Evolutionary conservation across 2,113 vertebrate species (phyloP).

Genomic region (mouse (Mus musculus)): GRCm39 chr5:85718501-85719000

Average conservation of each 20-base stretch:
- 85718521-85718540: neutral
- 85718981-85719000: conserved; percentile 31
- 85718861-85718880: conserved; percentile 67
- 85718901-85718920: conserved; percentile 46
- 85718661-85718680: neutral
- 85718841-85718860: conserved; percentile 69
- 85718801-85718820: conserved; percentile 57
- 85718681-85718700: neutral
- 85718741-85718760: conserved; percentile 63
- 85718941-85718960: neutral
- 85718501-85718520: neutral
- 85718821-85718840: conserved; percentile 53
- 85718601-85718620: neutral
- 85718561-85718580: neutral
- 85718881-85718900: conserved; percentile 43
- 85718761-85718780: conserved; percentile 45
- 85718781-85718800: conserved; percentile 48
- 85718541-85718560: neutral
- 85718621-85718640: neutral
- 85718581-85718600: neutral
- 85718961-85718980: conserved; percentile 38
- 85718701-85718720: neutral
- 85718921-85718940: conserved; percentile 49
- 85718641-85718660: neutral
- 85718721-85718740: neutral